Base-by-base conservation (phyloP, 2,113 vertebrate genomes). In the Leucoraja erinaceus region DNA sequence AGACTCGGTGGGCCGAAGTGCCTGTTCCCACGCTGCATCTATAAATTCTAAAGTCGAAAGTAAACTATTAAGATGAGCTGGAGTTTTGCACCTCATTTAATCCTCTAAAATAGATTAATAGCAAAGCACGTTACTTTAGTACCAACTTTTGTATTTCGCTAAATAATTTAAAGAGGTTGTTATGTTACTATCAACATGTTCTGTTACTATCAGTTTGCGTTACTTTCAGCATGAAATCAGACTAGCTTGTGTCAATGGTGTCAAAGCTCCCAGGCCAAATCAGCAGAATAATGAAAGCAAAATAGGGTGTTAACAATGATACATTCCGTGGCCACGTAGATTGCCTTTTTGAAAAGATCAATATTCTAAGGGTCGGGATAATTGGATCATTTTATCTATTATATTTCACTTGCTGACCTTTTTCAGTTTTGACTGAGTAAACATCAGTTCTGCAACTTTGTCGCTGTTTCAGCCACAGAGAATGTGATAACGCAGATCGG, bases 291-390 rank as follows among this genome's bases (percentile, higher is more conserved):
- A 33, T 77, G n/a, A 83, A n/a, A 33, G 12, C 59, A 33, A 88
- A 88, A 61, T 4, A 88, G 83, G 25, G 18, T n/a, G 28, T 88
- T 59, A 28, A 63, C 14, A 14, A 88, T 63, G 31, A 86, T 14
- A 86, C 83, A 31, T 88, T 84, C 81, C n/a, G 81, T n/a, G 25
- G 56, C 81, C 81, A 61, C 56, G 10, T 47, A 47, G 38, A 47
- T 14, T 88, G 83, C 83, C 83, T 56, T 88, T 88, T 88, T 31
- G n/a, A 88, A 88, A 66, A 88, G 83, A 66, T 88, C n/a, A 33
- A 66, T 6, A 66, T 31, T 11, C 59, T n/a, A n/a, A 88, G 59
- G n/a, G 83, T 63, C 83, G n/a, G 83, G 28, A 61, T 88, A 66
- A 88, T 88, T 88, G 83, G 59, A 31, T 63, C 59, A 18, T 18